Conservation (phyloP, 1,140 invertebrate genomes). For the Patella vulgata region DNA sequence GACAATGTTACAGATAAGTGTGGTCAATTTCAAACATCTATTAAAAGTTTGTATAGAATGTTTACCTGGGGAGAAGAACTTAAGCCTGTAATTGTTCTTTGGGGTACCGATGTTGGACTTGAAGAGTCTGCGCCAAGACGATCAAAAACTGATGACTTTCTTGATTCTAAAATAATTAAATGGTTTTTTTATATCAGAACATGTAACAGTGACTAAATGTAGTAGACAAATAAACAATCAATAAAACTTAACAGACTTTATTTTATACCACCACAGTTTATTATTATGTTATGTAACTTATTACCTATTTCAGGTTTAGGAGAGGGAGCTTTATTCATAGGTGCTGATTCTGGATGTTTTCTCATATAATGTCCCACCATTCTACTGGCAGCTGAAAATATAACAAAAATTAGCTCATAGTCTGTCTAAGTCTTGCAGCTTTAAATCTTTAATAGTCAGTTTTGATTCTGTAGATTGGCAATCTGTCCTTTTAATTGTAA, state of each 20-base stretch:
- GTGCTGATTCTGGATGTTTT: conserved; percentile 48
- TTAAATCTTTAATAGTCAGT: no score
- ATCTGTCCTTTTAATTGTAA: not conserved
- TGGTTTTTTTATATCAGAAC: not conserved
- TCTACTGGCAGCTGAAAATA: conserved; percentile 58
- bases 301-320: conserved; percentile 38
- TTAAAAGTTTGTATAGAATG: not conserved
- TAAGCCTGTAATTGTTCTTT: not conserved
- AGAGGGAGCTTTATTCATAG: conserved; percentile 45
- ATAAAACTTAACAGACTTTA: not conserved
- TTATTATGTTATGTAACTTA: no score
- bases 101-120: not conserved
- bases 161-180: no score
- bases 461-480: no score
- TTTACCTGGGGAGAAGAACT: conserved; percentile 4
- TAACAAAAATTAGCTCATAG: conserved; percentile 11
- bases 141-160: conserved; percentile 63
- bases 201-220: no score
- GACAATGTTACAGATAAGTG: not conserved
- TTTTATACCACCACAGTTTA: no score
- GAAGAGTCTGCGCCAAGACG: conserved; percentile 53
- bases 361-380: conserved; percentile 56
- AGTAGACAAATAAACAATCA: not conserved
- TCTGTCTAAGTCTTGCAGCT: no score
- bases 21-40: not conserved